Percentiles rank a stretch among this genome's conserved stretches.
Conservation (phyloP, 1,140 invertebrate genomes). For the Rhagoletis pomonella region DNA sequence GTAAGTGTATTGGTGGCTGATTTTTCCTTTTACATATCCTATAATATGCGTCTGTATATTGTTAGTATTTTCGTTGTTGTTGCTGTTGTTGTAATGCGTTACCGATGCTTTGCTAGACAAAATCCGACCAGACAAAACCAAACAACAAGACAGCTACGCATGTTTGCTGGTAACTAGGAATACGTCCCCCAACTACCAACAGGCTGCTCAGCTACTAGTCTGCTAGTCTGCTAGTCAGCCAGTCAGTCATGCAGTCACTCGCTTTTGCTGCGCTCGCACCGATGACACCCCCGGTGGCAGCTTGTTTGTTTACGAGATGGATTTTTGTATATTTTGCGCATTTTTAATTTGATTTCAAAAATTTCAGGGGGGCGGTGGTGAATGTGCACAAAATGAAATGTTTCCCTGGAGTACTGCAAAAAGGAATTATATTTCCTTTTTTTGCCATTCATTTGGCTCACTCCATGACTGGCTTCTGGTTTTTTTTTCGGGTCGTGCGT, state of each 20-base stretch:
- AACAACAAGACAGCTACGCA: slow-evolving; percentile 47
- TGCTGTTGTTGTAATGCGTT: not conserved
- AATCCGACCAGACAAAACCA: slow-evolving; percentile 35
- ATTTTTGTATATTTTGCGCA: slow-evolving; percentile 52
- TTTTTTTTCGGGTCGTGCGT: not conserved
- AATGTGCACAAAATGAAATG: slow-evolving; percentile 49
- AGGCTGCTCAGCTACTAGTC: not conserved
- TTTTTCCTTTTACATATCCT: not conserved
- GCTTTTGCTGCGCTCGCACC: not conserved
- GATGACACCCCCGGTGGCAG: slow-evolving; percentile 8
- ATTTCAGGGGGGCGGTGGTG: not conserved
- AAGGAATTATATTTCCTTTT: not conserved
- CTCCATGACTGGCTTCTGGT: not conserved
- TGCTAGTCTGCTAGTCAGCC: not conserved
- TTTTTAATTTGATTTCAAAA: slow-evolving; percentile 50
- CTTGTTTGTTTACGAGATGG: slow-evolving; percentile 51
- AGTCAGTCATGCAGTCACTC: not conserved
- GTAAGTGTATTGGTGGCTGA: not conserved
- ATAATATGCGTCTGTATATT: no score
- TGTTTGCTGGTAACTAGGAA: slow-evolving; percentile 44
- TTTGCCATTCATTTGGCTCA: not conserved
- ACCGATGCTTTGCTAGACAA: slow-evolving; percentile 1
- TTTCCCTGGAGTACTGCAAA: slow-evolving; percentile 40
- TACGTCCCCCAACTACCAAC: not conserved
- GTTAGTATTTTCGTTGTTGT: not conserved